Evolutionary conservation across 2,888 invertebrate genomes (phyloP).

Genomic region (Sycophila texana): DNA sequence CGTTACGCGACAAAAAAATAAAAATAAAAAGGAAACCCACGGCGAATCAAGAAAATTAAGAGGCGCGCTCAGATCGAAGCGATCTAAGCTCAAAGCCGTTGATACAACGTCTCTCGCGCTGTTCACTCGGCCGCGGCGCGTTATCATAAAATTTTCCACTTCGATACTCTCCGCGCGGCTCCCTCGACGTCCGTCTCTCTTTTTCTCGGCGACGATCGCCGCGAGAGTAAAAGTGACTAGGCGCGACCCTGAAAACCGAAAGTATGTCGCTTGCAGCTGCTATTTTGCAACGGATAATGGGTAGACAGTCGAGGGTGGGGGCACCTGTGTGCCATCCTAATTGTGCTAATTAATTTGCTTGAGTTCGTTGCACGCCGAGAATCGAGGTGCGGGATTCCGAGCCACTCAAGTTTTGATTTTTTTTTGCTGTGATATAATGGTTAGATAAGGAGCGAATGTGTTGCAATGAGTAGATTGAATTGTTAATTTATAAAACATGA

Average conservation of each 20-base stretch:
- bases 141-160: constrained; percentile 41
- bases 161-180: background rate
- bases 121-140: constrained; percentile 2
- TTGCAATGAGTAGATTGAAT: no score
- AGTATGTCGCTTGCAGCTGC: constrained; percentile 13
- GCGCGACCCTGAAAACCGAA: constrained; percentile 52
- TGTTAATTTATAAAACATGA: no score
- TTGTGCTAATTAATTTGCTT: no score
- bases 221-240: constrained; percentile 47
- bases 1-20: background rate
- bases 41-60: background rate
- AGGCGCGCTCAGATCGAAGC: background rate
- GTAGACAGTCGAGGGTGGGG: background rate
- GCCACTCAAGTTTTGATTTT: no score
- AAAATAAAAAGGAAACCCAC: background rate
- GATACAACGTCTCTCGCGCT: background rate
- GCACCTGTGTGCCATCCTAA: no score
- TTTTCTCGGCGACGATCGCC: background rate
- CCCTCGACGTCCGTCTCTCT: background rate
- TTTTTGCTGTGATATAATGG: no score
- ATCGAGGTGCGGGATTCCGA: no score
- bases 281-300: constrained; percentile 28
- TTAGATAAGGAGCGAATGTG: no score
- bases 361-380: background rate
- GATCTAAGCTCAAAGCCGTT: background rate